Evolutionary conservation across 2,888 invertebrate genomes (phyloP), one percentile per base, ranked within the genome.

Genomic region (Aspidapion aeneum): DNA sequence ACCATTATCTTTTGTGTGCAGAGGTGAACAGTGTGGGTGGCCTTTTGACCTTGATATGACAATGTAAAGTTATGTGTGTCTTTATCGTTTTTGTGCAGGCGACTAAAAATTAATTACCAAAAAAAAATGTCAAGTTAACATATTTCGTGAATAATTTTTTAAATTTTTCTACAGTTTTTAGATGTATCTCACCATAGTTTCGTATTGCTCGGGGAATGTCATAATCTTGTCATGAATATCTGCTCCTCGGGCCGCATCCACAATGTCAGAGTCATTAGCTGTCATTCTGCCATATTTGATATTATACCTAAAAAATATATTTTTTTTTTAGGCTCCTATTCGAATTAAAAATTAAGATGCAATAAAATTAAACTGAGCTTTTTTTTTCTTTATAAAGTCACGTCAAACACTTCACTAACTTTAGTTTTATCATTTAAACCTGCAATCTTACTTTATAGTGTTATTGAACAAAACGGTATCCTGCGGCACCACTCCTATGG

Each of bases 381-480:
- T 18, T 61, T 61, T 19, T n/a, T 1, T 61, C 1, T 35, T 54
- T 60, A 35, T 58, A 20, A 2, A 20, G 20, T 17, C 52, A 20
- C n/a, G n/a, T n/a, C n/a, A n/a, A n/a, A n/a, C n/a, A n/a, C n/a
- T n/a, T n/a, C n/a, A n/a, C n/a, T n/a, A n/a, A n/a, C n/a, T n/a
- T n/a, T n/a, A n/a, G n/a, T n/a, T n/a, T n/a, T n/a, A n/a, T n/a
- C n/a, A n/a, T n/a, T n/a, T n/a, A n/a, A n/a, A n/a, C n/a, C n/a
- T n/a, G 35, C 3, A 51, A 21, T 73, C 80, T 79, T 72, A 90
- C 87, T 87, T 90, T 66, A 97, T 93, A 50, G 90, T 88, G 74
- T 94, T 94, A 78, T 98, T 97, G 76, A 98, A 98, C 0, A 98
- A 85, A 54, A 97, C 96, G 0, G 96, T 97, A 75, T 97, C 97